Evolutionary conservation across 2,888 invertebrate species (phyloP), one percentile per base, ranked within the genome.

Genomic region (Cephus spinipes): DNA sequence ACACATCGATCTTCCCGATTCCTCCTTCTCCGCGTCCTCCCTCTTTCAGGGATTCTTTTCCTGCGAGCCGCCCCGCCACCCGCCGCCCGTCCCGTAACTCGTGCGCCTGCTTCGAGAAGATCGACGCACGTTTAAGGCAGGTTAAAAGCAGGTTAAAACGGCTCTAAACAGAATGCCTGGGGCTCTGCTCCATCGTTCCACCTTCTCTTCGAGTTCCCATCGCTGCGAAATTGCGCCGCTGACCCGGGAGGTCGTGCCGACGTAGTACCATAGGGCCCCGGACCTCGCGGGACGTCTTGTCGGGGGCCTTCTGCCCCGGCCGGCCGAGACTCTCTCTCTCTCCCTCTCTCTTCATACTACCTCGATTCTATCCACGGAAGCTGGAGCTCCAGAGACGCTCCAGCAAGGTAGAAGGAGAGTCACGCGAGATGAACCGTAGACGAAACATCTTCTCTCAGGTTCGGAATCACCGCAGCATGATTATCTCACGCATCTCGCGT

Each of bases 221-320:
- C 85, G 82, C 79, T 83, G 83, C 83, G 81, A 87, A 87, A 87
- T 87, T 87, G 87, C 87, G 78, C 82, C 81, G 83, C 83, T 87
- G 87, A 87, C 86, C 87, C 82, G 68, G 80, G 85, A 76, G 87
- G 88, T 88, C 87, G 84, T 81, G 55, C 55, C 55, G 23, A 55
- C 55, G 55, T 55, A 55, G 71, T 33, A 71, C 31, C 71, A 6
- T 33, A 31, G 31, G 30, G 31, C 23, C 30, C 32, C 15, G 71
- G 71, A 71, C 32, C 71, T 71, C 71, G 71, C 71, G 71, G 30
- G 32, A 71, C 71, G 32, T 31, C 32, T 23, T 32, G 71, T 23
- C 30, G 32, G 32, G 30, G 30, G 23, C 31, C 31, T 71, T 71
- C 3, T 23, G 30, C 30, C 31, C 23, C 71, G 12, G 31, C 12